Base-by-base conservation (phyloP, 2,888 invertebrate species). In the Noctuana brunneofusca region DNA sequence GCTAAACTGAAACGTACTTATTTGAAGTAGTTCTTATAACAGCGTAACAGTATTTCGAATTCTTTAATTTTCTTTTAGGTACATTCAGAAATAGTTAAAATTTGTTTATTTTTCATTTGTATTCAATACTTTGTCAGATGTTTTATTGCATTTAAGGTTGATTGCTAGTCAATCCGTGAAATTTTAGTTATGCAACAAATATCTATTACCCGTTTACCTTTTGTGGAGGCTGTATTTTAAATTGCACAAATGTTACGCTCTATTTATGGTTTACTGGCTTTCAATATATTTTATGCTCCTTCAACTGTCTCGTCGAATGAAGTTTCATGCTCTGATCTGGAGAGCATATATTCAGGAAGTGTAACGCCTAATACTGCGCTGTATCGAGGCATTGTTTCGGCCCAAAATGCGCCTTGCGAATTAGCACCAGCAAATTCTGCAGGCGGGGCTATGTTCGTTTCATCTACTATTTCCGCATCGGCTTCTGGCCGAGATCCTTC, bases 311-410 rank as follows among this genome's bases (percentile, higher is more conserved):
- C 93, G 76, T 95, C 95, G 76, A 95, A 95, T 64, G 93, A 92
- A 73, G 88, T 88, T 84, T 95, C 95, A 70, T 94, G 93, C 67
- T 94, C 94, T 43, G 95, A 94, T 79, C 92, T 93, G 64, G 93
- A 90, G 60, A 95, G 77, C 95, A 95, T 95, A 73, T 93, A 95
- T 71, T 92, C 93, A 1, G 95, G 95, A 66, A 95, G 80, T 35
- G 93, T 92, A 14, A 94, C 92, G 18, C 94, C 94, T 57, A 94
- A 88, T 18, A 90, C 78, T 66, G 94, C 93, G 71, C 95, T 95
- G 75, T 93, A 95, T 38, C 92, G 88, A 0, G 94, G 93, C 74
- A 92, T 87, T 0, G 95, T 95, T 75, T 95, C 95, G n/a, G 93
- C 92, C 78, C 93, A 94, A 80, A 92, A 94, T 32, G 93, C 93